Conservation (phyloP, 2,888 invertebrate genomes). For the Drosophila diplacantha region DNA sequence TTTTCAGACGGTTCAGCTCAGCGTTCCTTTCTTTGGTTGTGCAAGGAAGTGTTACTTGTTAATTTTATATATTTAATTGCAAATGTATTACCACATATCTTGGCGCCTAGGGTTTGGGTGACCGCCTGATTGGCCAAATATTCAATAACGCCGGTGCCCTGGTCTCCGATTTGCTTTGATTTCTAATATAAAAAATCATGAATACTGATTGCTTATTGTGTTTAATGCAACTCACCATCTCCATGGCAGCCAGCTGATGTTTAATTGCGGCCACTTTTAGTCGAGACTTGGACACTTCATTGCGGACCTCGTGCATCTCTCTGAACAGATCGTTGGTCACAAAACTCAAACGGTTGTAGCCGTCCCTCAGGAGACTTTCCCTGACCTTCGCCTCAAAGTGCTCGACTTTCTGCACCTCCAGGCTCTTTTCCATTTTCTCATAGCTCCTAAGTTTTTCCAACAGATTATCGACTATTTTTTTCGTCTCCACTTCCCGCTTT, state of each 20-base stretch:
- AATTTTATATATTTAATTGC: no score
- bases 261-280: slow-evolving; percentile 20
- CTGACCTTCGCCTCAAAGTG: slow-evolving; percentile 23
- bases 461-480: rapidly evolving
- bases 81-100: slow-evolving; percentile 37
- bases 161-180: slow-evolving; percentile 27
- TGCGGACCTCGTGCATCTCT: slow-evolving; percentile 23
- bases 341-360: neutral
- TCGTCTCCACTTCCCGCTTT: neutral
- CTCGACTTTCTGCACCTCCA: neutral
- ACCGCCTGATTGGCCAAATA: slow-evolving; percentile 26
- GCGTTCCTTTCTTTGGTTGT: slow-evolving; percentile 21
- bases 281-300: slow-evolving; percentile 35
- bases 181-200: slow-evolving; percentile 13
- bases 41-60: neutral
- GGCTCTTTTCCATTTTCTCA: rapidly evolving
- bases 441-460: neutral
- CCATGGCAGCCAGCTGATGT: slow-evolving; percentile 37
- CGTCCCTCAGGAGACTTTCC: slow-evolving; percentile 16
- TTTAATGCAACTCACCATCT: slow-evolving; percentile 16
- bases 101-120: neutral
- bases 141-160: slow-evolving; percentile 32
- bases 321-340: neutral
- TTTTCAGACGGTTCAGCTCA: slow-evolving; percentile 36
- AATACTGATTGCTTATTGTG: neutral